Conservation (phyloP, 2,888 invertebrate species). For the Xestia sexstrigata region DNA sequence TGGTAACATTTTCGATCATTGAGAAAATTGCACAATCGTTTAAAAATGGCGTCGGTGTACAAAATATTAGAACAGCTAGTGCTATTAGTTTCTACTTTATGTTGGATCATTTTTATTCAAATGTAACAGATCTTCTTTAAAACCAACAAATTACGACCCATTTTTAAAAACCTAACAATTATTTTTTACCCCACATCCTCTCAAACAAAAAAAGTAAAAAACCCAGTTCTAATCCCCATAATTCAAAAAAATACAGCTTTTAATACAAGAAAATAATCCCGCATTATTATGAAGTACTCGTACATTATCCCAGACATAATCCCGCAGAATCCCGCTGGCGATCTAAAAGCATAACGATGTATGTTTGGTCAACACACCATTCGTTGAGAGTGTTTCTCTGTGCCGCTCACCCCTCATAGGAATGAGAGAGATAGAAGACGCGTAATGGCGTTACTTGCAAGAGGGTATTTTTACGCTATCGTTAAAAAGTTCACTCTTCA, state of each 20-base stretch:
- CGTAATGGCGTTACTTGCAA: conserved; percentile 55
- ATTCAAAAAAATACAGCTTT: conserved; percentile 50
- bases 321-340: conserved; percentile 69
- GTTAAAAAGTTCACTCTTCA: conserved; percentile 72
- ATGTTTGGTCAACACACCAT: conserved; percentile 74
- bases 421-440: conserved; percentile 28
- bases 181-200: neutral
- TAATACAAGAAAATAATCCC: conserved; percentile 58
- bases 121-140: neutral
- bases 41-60: neutral
- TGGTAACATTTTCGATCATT: too few relatives aligned
- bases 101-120: neutral
- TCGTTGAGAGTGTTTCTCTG: conserved; percentile 63
- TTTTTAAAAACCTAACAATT: neutral
- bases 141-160: neutral
- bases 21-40: neutral
- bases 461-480: conserved; percentile 65
- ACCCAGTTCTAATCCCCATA: conserved; percentile 36
- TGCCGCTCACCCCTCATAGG: conserved; percentile 17
- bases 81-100: neutral
- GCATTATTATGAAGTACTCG: conserved; percentile 47
- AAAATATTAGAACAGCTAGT: neutral
- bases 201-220: neutral
- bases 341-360: conserved; percentile 81
- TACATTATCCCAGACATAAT: conserved; percentile 67